Conservation (phyloP, 2,888 invertebrate genomes). For the Dasysyrphus tricinctus region DNA sequence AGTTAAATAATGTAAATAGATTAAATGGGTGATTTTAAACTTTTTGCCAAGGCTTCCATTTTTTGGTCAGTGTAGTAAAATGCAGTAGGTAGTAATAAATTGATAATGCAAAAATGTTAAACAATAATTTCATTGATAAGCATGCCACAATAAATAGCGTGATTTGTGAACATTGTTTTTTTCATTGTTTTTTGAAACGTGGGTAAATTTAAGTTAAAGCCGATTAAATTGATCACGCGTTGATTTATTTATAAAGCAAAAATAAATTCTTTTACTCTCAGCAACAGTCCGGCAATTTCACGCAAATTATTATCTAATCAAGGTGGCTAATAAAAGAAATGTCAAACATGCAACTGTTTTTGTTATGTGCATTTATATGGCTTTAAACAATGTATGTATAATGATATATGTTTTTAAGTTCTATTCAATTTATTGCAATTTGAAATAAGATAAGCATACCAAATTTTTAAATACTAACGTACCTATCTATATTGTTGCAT, state of each 20-base stretch:
- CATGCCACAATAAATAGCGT: neutral
- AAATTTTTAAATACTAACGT: too few relatives aligned
- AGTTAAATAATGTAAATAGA: too few relatives aligned
- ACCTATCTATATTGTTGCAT: too few relatives aligned
- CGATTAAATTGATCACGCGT: neutral
- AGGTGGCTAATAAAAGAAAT: neutral
- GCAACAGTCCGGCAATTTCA: neutral
- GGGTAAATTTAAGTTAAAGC: neutral
- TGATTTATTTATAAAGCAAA: neutral
- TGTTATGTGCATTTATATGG: neutral
- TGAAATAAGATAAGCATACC: neutral
- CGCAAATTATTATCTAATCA: conserved; percentile 5
- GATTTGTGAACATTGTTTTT: neutral
- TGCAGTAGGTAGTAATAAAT: too few relatives aligned
- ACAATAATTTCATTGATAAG: neutral
- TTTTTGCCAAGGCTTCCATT: too few relatives aligned
- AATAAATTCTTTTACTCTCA: neutral
- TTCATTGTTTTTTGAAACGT: neutral
- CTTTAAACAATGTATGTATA: too few relatives aligned
- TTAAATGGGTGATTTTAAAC: too few relatives aligned
- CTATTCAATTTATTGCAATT: neutral
- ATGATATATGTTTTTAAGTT: too few relatives aligned
- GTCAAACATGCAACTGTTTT: conserved; percentile 1
- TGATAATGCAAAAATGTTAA: neutral
- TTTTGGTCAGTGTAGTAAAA: too few relatives aligned